Percentiles rank a stretch among this genome's conserved stretches.
phyloP scores from a whole-genome alignment of 2,888 invertebrate species.

The Portevinia maculata region DNA sequence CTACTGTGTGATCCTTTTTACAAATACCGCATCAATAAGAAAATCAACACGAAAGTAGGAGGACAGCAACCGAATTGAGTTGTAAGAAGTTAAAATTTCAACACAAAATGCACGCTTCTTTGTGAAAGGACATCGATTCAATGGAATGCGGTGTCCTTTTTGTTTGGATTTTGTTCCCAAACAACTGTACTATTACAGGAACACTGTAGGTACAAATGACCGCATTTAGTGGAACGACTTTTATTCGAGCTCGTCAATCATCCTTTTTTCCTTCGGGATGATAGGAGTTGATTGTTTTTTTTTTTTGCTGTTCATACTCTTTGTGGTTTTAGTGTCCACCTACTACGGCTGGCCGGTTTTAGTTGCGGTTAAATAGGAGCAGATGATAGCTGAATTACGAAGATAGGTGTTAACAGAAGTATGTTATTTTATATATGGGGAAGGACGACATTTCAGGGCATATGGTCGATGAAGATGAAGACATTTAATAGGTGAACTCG shows the following conservation, averaged over 20 bases:
- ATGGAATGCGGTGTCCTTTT: slow-evolving; percentile 40
- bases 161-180: slow-evolving; percentile 17
- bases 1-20: slow-evolving; percentile 30
- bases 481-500: slow-evolving; percentile 17
- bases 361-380: slow-evolving; percentile 42
- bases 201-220: slow-evolving; percentile 67
- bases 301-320: slow-evolving; percentile 8
- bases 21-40: slow-evolving; percentile 56
- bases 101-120: slow-evolving; percentile 25
- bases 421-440: neutral
- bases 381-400: slow-evolving; percentile 51
- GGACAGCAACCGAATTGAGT: slow-evolving; percentile 52
- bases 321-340: slow-evolving; percentile 51
- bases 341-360: neutral
- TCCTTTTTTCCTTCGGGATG: slow-evolving; percentile 16
- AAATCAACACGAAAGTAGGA: slow-evolving; percentile 31
- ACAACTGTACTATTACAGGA: slow-evolving; percentile 56
- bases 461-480: slow-evolving; percentile 27
- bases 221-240: slow-evolving; percentile 65
- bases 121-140: slow-evolving; percentile 38
- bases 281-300: slow-evolving; percentile 15
- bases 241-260: slow-evolving; percentile 66
- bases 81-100: slow-evolving; percentile 56
- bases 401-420: slow-evolving; percentile 56
- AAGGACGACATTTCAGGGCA: slow-evolving; percentile 4